Conservation (phyloP, 1,140 invertebrate species). For the Octopus sinensis region DNA sequence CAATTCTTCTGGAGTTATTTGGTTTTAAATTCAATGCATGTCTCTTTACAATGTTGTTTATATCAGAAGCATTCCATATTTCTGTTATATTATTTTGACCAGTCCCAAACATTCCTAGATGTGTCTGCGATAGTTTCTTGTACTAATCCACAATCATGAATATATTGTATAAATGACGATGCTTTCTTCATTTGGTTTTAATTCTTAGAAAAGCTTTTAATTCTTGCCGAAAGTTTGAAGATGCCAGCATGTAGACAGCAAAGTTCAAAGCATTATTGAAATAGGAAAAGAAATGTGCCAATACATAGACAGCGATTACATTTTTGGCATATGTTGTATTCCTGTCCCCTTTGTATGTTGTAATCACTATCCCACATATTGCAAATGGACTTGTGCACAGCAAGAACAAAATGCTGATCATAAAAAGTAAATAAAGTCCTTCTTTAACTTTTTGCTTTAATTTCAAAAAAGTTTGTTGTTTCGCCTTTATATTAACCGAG, state of each 20-base stretch:
- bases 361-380: background rate
- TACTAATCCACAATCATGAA: too few relatives aligned
- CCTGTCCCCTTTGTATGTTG: background rate
- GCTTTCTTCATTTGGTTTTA: background rate
- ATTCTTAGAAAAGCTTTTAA: constrained; percentile 3
- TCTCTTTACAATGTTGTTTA: too few relatives aligned
- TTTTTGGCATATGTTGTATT: background rate
- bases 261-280: background rate
- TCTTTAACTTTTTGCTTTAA: background rate
- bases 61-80: too few relatives aligned
- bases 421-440: background rate
- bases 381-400: background rate
- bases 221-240: background rate
- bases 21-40: too few relatives aligned
- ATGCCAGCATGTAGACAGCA: background rate
- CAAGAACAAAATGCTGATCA: background rate
- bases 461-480: background rate
- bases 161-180: too few relatives aligned
- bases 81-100: too few relatives aligned
- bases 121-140: too few relatives aligned
- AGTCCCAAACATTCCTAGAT: too few relatives aligned
- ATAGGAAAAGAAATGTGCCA: background rate
- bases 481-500: background rate
- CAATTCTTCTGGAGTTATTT: too few relatives aligned
- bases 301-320: background rate